A percentile compares a stretch with the other conserved stretches of the same genome.
Evolutionary conservation across 1,140 invertebrate species (phyloP).

Genomic region (Scaptomyza montana): DNA sequence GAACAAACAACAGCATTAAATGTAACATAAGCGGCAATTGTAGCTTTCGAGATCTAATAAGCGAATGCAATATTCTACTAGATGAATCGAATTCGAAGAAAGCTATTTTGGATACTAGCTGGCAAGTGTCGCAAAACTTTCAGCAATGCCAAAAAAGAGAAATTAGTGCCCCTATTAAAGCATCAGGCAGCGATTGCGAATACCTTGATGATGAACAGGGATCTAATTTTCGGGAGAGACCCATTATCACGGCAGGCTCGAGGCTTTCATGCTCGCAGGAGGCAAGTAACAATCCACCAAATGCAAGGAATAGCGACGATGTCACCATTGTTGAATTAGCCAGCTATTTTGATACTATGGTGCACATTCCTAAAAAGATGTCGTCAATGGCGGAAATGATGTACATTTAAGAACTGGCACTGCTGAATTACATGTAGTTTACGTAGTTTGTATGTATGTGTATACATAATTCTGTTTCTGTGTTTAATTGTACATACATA

Average conservation of each 20-base stretch:
- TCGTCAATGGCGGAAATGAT: slow-evolving; percentile 98
- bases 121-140: slow-evolving; percentile 45
- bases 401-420: slow-evolving; percentile 89
- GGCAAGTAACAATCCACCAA: slow-evolving; percentile 85
- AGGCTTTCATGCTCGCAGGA: slow-evolving; percentile 86
- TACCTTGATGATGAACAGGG: neutral
- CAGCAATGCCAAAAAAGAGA: slow-evolving; percentile 41
- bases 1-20: slow-evolving; percentile 20
- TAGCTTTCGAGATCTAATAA: slow-evolving; percentile 67
- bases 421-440: slow-evolving; percentile 3
- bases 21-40: slow-evolving; percentile 33
- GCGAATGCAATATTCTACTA: slow-evolving; percentile 63
- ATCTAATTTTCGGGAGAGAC: slow-evolving; percentile 19
- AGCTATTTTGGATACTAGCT: slow-evolving; percentile 20
- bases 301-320: slow-evolving; percentile 86
- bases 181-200: neutral
- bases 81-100: slow-evolving; percentile 47
- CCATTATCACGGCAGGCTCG: slow-evolving; percentile 41
- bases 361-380: slow-evolving; percentile 98
- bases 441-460: neutral
- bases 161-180: neutral
- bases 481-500: slow-evolving; percentile 16
- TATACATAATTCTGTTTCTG: slow-evolving; percentile 6
- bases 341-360: slow-evolving; percentile 95
- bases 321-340: slow-evolving; percentile 96